Percentiles rank a stretch among this genome's conserved stretches.
These are phyloP conservation scores for Atlantisia rogersi DNA, from an alignment of 2,113 vertebrate species.

Conservation along the genomic window DNA sequence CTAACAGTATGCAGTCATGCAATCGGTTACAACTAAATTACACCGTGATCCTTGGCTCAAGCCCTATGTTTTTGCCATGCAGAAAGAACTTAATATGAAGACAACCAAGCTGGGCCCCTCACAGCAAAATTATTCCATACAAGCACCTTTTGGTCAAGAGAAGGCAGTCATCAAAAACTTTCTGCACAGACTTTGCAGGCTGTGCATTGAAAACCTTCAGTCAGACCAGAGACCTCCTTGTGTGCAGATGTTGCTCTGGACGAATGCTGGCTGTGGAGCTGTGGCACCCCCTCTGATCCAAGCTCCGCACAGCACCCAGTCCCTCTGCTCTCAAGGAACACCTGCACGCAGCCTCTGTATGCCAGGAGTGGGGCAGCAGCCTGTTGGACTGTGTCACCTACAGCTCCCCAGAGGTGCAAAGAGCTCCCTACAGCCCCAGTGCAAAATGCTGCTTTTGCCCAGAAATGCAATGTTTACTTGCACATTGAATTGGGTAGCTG, in stretches of 20 bases:
- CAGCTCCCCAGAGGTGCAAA: not conserved
- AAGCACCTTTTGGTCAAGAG: not conserved
- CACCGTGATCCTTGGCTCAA: not conserved
- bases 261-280: fast-evolving
- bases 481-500: not conserved
- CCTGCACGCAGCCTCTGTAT: not conserved
- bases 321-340: not conserved
- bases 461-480: not conserved
- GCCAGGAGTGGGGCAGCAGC: not conserved
- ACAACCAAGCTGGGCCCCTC: not conserved
- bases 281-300: not conserved
- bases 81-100: not conserved
- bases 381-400: not conserved
- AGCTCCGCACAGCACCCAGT: not conserved
- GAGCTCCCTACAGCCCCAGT: fast-evolving
- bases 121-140: not conserved
- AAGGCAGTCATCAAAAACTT: not conserved
- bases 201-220: not conserved
- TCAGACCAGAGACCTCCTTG: not conserved
- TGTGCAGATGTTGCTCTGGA: not conserved
- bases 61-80: not conserved
- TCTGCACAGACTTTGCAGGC: not conserved
- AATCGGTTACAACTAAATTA: not conserved
- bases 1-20: not conserved
- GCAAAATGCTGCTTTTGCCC: not conserved